Evolutionary conservation across 2,113 vertebrate genomes (phyloP).

Genomic region (Phylloscopus trochilus): DNA sequence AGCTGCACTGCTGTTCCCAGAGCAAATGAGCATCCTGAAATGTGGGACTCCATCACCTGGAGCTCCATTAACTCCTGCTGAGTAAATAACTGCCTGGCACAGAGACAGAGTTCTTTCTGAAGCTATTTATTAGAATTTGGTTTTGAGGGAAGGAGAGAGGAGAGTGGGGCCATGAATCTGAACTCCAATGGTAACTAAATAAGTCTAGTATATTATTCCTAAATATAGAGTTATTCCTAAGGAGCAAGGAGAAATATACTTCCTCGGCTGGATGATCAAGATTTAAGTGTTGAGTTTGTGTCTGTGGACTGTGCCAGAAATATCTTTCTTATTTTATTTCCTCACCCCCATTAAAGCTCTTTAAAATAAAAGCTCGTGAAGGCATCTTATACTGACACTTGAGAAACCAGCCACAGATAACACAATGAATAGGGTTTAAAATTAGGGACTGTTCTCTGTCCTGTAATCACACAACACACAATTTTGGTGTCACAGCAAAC

Average conservation of each 20-base stretch:
- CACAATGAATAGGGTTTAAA: not conserved
- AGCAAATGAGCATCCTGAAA: not conserved
- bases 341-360: rapidly evolving
- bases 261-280: not conserved
- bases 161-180: not conserved
- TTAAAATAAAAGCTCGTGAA: not conserved
- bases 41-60: not conserved
- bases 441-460: not conserved
- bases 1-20: not conserved
- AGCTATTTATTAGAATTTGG: not conserved
- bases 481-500: not conserved
- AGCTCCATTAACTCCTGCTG: not conserved
- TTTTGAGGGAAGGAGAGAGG: not conserved
- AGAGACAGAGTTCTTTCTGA: not conserved
- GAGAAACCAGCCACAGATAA: not conserved
- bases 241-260: not conserved
- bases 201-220: not conserved
- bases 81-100: not conserved
- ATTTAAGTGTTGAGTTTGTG: not conserved
- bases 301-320: not conserved
- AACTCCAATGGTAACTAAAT: not conserved
- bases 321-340: not conserved
- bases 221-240: constrained; percentile 12
- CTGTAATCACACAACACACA: not conserved
- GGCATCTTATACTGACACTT: not conserved